Evolutionary conservation across 2,797 vertebrate genomes (phyloP).

Genomic region (Sebastes iracundus): DNA sequence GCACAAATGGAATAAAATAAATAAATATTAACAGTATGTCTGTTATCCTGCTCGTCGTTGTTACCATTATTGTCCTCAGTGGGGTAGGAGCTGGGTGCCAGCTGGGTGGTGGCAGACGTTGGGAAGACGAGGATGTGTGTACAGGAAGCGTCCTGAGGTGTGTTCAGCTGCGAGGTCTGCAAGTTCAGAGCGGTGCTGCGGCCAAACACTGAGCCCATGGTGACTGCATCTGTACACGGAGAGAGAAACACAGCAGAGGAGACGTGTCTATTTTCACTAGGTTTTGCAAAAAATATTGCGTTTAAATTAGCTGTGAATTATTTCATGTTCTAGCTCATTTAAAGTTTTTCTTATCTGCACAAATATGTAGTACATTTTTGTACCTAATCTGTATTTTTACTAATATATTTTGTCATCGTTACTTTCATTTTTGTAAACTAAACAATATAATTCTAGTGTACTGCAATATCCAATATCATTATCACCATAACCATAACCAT

Average conservation of each 20-base stretch:
- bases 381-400: background rate
- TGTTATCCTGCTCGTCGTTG: background rate
- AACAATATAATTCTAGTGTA: background rate
- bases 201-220: constrained; percentile 98
- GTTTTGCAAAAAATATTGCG: background rate
- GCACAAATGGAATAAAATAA: no score
- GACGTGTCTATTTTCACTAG: background rate
- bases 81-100: constrained; percentile 93
- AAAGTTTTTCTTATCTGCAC: background rate
- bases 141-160: constrained; percentile 97
- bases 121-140: constrained; percentile 98
- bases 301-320: background rate
- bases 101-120: constrained; percentile 95
- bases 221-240: constrained; percentile 89
- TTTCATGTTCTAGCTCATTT: background rate
- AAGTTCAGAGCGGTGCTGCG: constrained; percentile 95
- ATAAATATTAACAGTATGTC: background rate
- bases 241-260: constrained; percentile 1
- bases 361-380: background rate
- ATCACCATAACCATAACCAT: background rate
- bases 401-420: background rate
- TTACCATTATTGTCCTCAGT: constrained; percentile 95
- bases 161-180: constrained; percentile 98
- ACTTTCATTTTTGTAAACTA: background rate
- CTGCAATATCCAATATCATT: background rate